These are phyloP conservation scores for Drosophila dives DNA, from an alignment of 2,888 invertebrate species.

Conservation along the genomic window DNA sequence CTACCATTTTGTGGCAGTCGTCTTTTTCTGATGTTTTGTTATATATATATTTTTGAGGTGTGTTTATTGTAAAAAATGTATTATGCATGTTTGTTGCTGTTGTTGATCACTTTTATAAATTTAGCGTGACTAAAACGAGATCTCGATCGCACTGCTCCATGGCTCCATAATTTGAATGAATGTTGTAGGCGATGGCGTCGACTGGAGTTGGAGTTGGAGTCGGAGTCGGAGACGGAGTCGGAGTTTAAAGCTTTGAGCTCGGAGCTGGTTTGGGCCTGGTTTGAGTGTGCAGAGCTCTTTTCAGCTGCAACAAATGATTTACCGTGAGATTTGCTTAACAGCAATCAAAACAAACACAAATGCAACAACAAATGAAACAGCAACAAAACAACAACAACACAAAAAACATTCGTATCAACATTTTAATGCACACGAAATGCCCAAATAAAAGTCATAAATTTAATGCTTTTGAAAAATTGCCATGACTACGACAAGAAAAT, in stretches of 20 bases:
- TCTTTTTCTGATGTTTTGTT: conserved; percentile 1
- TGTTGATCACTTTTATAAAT: conserved; percentile 59
- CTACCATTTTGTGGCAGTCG: conserved; percentile 3
- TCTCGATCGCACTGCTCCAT: conserved; percentile 68
- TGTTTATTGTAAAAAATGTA: conserved; percentile 66
- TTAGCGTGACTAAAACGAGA: conserved; percentile 81
- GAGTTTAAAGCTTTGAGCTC: conserved; percentile 1
- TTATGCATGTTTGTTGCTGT: conserved; percentile 45
- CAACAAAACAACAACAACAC: conserved; percentile 10
- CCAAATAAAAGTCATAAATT: conserved; percentile 66
- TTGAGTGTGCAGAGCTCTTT: conserved; percentile 3
- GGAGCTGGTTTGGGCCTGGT: conserved; percentile 11
- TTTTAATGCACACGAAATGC: conserved; percentile 54
- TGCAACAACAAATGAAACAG: conserved; percentile 5
- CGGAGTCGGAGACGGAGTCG: conserved; percentile 13
- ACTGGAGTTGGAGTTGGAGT: conserved; percentile 3
- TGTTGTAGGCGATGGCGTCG: conserved; percentile 75
- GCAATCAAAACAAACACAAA: conserved; percentile 31
- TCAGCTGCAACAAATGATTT: conserved; percentile 58
- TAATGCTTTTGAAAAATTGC: conserved; percentile 70
- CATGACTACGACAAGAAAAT: conserved; percentile 30
- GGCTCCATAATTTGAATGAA: conserved; percentile 79
- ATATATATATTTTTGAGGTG: conserved; percentile 64
- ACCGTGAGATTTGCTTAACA: conserved; percentile 57
- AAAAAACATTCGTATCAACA: conserved; percentile 8